phyloP scores from a whole-genome alignment of 2,797 vertebrate species.

The Cyprinella venusta region DNA sequence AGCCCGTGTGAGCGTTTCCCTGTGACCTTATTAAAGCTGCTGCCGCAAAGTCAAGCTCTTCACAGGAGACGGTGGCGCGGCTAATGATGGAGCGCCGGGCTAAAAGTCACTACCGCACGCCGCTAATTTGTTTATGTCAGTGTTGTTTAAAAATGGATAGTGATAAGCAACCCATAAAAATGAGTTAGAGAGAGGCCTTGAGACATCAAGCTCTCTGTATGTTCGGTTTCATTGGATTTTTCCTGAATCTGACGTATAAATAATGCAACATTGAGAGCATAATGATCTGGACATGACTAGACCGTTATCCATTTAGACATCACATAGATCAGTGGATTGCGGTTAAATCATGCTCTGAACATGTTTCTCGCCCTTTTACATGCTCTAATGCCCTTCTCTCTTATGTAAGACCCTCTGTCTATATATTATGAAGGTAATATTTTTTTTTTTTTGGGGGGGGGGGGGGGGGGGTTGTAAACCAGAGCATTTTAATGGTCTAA shows the following conservation, averaged over 20 bases:
- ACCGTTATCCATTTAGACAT: not conserved
- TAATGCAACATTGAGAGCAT: not conserved
- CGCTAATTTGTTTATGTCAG: conserved; percentile 42
- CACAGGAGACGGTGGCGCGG: not conserved
- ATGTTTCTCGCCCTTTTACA: not conserved
- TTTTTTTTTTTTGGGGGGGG: not conserved
- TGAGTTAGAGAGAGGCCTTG: not conserved
- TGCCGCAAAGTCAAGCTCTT: conserved; percentile 48
- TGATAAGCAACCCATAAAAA: conserved; percentile 30
- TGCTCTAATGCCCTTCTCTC: not conserved
- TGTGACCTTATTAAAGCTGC: conserved; percentile 56
- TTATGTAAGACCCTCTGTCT: not conserved
- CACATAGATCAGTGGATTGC: not conserved
- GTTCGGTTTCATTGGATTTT: not conserved
- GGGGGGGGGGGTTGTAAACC: not conserved
- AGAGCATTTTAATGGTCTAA: conserved; percentile 13
- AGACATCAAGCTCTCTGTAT: not conserved
- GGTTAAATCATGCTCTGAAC: not conserved
- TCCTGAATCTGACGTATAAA: not conserved
- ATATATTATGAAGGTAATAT: not conserved
- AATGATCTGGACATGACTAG: not conserved
- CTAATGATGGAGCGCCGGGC: conserved; percentile 39
- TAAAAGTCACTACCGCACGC: not conserved
- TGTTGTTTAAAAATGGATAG: conserved; percentile 39
- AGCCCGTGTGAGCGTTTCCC: conserved; percentile 31